Evolutionary conservation across 2,888 invertebrate species (phyloP).

Genomic region (Adineta ricciae): DNA sequence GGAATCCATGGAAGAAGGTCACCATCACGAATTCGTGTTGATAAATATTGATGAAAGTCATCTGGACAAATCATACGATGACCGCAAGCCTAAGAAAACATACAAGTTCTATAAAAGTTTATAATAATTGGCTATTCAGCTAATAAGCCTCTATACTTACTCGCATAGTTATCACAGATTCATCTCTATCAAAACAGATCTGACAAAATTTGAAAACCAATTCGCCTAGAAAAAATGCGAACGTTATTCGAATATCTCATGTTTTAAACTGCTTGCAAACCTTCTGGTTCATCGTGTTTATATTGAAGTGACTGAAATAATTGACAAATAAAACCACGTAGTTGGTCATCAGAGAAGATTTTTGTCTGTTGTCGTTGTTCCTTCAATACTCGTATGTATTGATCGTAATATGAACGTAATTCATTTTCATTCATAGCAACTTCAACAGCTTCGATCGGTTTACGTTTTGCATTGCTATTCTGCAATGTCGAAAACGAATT

Average conservation of each 20-base stretch:
- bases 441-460: background rate
- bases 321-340: background rate
- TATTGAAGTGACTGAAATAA: background rate
- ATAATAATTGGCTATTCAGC: no score
- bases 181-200: background rate
- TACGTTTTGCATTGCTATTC: background rate
- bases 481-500: background rate
- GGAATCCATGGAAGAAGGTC: background rate
- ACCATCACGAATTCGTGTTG: background rate
- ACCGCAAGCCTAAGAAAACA: background rate
- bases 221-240: background rate
- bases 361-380: background rate
- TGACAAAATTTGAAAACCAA: background rate
- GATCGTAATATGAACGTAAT: background rate
- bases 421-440: background rate
- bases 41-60: constrained; percentile 19
- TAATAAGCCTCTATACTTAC: background rate
- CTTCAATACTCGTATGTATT: background rate
- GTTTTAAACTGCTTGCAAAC: background rate
- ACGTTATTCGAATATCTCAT: background rate
- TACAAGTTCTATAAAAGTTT: no score
- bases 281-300: background rate
- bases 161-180: background rate
- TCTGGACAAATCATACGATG: constrained; percentile 18
- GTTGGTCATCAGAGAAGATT: background rate